A percentile compares a stretch with the other conserved stretches of the same genome.
These are phyloP conservation scores for Leuciscus waleckii DNA, from an alignment of 2,797 vertebrate species.

Conservation along the genomic window DNA sequence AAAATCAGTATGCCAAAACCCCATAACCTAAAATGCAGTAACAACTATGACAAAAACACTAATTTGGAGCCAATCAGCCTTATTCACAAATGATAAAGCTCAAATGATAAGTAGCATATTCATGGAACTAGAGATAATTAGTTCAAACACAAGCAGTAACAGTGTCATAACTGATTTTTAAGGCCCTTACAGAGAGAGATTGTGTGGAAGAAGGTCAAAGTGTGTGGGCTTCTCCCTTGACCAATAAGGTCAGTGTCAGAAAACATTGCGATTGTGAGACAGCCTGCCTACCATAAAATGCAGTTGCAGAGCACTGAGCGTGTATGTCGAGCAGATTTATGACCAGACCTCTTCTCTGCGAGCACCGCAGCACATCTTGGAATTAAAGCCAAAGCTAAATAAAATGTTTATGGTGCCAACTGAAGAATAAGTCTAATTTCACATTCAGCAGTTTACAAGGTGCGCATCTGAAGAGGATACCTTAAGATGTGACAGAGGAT, in stretches of 20 bases:
- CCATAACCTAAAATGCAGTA: not conserved
- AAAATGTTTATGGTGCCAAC: constrained; percentile 70
- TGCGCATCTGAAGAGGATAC: constrained; percentile 57
- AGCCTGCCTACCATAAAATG: constrained; percentile 58
- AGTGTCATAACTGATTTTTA: not conserved
- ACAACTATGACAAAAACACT: not conserved
- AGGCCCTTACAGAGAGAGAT: constrained; percentile 45
- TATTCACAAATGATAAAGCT: constrained; percentile 18
- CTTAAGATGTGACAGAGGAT: constrained; percentile 44
- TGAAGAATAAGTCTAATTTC: constrained; percentile 74
- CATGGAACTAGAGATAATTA: constrained; percentile 7
- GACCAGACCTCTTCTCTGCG: constrained; percentile 55
- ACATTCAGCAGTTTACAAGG: constrained; percentile 71
- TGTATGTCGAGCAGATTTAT: constrained; percentile 64
- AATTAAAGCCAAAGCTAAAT: constrained; percentile 52
- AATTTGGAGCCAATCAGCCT: not conserved
- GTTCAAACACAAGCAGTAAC: not conserved
- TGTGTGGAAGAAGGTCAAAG: constrained; percentile 53
- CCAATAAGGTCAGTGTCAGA: constrained; percentile 67
- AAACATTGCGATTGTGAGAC: constrained; percentile 49
- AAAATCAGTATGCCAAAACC: not conserved
- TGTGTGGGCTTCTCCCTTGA: constrained; percentile 57
- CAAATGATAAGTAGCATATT: not conserved
- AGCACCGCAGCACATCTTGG: constrained; percentile 58
- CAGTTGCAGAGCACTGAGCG: constrained; percentile 31